Evolutionary conservation across 35 echinoderm and acorn worm genomes (phyloP).

Genomic region (Heliocidaris tuberculata): DNA sequence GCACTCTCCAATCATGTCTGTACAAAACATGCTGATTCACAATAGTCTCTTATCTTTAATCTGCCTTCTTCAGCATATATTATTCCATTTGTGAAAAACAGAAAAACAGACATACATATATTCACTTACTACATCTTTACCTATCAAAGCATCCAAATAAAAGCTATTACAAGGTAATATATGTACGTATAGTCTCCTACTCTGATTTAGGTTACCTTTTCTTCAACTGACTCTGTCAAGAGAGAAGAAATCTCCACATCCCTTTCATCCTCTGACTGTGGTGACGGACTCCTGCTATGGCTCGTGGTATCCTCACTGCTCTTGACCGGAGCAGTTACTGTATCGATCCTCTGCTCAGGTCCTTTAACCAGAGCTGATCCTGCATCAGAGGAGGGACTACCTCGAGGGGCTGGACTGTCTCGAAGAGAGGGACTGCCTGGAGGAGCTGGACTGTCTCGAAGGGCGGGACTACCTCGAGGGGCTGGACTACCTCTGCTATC

Average conservation of each 20-base stretch:
- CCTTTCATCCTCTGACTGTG: background rate
- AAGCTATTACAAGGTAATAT: background rate
- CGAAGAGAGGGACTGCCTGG: background rate
- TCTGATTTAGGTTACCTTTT: background rate
- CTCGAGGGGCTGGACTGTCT: background rate
- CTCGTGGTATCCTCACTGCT: background rate
- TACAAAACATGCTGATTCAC: no score
- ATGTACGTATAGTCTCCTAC: background rate
- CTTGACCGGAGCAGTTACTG: background rate
- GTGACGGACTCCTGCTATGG: background rate
- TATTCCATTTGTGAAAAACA: no score
- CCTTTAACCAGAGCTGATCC: background rate
- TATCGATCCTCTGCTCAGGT: background rate
- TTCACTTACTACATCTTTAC: no score
- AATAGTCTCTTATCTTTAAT: no score
- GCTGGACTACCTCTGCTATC: background rate
- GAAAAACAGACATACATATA: no score
- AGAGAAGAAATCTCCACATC: background rate
- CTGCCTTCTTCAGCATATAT: no score
- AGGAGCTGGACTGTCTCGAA: background rate
- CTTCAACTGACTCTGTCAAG: slow-evolving; percentile 1
- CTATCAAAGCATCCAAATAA: no score
- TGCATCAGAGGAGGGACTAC: background rate
- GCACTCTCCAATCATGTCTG: no score
- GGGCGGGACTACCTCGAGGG: background rate